A percentile compares a stretch with the other conserved stretches of the same genome.
These are phyloP conservation scores for Choreutis nemorana DNA, from an alignment of 2,888 invertebrate species.

Conservation along the genomic window DNA sequence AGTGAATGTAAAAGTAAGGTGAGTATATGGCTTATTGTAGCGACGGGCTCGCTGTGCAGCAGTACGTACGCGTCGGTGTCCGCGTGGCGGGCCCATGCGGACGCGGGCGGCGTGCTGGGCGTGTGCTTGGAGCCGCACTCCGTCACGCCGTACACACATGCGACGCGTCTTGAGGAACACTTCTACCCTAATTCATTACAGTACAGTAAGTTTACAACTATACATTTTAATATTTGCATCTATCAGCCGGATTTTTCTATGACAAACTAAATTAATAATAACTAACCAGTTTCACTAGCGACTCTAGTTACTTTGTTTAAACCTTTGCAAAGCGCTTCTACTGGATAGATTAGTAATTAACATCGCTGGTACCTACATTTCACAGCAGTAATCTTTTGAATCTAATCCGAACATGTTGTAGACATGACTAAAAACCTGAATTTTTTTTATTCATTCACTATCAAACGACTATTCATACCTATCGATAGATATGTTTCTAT, in stretches of 20 bases:
- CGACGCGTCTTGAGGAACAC: constrained; percentile 80
- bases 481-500: too few species aligned
- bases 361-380: too few species aligned
- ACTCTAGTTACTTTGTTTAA: too few species aligned
- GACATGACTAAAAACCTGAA: too few species aligned
- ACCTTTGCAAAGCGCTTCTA: too few species aligned
- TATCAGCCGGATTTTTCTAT: constrained; percentile 2
- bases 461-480: too few species aligned
- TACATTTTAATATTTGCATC: constrained; percentile 1
- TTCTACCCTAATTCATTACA: constrained; percentile 84
- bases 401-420: too few species aligned
- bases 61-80: constrained; percentile 46
- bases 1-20: too few species aligned
- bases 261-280: not conserved
- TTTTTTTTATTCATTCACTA: too few species aligned
- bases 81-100: constrained; percentile 25
- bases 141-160: constrained; percentile 68
- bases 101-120: constrained; percentile 35
- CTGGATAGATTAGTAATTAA: too few species aligned
- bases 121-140: constrained; percentile 62
- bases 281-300: not conserved
- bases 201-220: constrained; percentile 68
- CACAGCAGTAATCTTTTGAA: too few species aligned
- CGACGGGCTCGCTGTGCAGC: constrained; percentile 40
- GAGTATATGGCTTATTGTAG: constrained; percentile 23